Conservation (phyloP, 1,140 invertebrate genomes). For the Ceratina calcarata region DNA sequence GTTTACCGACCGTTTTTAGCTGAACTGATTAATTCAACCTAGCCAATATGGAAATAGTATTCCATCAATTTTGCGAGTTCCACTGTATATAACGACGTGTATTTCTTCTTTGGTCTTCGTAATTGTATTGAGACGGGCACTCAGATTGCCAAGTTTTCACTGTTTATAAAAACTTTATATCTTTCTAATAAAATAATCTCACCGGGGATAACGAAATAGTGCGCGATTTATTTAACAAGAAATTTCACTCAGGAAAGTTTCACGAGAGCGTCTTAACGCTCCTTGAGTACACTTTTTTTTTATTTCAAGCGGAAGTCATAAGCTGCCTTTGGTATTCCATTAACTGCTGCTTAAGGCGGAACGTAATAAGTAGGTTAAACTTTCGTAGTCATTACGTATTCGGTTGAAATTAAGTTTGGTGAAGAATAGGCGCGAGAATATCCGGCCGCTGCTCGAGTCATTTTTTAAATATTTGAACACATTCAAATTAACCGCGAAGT, state of each 20-base stretch:
- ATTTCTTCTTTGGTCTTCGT: too few relatives aligned
- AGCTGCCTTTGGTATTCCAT: conserved; percentile 19
- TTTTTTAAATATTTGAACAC: background rate
- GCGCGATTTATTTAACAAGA: background rate
- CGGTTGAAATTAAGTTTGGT: background rate
- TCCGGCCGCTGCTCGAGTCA: background rate
- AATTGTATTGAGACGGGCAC: too few relatives aligned
- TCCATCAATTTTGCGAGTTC: too few relatives aligned
- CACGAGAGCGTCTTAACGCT: background rate
- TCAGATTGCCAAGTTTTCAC: too few relatives aligned
- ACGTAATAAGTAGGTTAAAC: conserved; percentile 22
- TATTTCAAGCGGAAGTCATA: background rate
- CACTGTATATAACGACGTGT: too few relatives aligned
- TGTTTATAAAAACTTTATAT: too few relatives aligned
- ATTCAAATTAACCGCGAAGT: too few relatives aligned
- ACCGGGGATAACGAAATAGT: too few relatives aligned
- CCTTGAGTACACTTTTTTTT: background rate
- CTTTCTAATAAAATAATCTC: too few relatives aligned
- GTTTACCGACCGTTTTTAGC: too few relatives aligned
- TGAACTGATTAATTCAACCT: too few relatives aligned
- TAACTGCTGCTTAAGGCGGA: background rate
- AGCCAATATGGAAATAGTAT: too few relatives aligned
- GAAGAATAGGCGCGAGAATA: background rate
- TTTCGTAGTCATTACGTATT: conserved; percentile 1
- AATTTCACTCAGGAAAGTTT: background rate